Conservation (phyloP, 1,140 invertebrate genomes). For the Drosophila bifasciata region DNA sequence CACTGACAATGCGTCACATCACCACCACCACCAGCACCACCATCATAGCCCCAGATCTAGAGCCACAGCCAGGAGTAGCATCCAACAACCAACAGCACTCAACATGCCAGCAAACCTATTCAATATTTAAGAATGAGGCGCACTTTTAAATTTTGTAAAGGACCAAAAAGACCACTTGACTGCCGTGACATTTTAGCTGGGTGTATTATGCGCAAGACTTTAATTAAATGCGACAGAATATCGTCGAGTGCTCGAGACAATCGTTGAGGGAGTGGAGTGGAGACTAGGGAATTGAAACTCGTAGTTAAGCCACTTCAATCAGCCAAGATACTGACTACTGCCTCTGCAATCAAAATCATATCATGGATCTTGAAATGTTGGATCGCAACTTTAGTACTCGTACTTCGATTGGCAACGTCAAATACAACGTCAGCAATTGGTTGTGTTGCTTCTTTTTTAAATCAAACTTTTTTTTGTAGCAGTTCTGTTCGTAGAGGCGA, state of each 20-base stretch:
- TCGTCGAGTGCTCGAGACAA: slow-evolving; percentile 1
- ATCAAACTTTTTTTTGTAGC: too few species aligned
- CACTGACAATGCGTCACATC: slow-evolving; percentile 18
- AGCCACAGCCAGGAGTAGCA: slow-evolving; percentile 5
- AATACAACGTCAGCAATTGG: too few species aligned
- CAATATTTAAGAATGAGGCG: slow-evolving; percentile 37
- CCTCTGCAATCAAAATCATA: too few species aligned
- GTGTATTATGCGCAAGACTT: slow-evolving; percentile 18
- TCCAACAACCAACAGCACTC: neutral
- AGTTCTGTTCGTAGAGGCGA: too few species aligned
- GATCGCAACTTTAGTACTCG: too few species aligned
- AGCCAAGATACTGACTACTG: too few species aligned
- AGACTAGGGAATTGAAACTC: neutral
- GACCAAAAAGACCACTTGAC: slow-evolving; percentile 29
- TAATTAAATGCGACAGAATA: slow-evolving; percentile 43
- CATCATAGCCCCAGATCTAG: too few species aligned
- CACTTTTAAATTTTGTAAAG: slow-evolving; percentile 34
- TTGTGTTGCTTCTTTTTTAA: too few species aligned
- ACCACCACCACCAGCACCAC: neutral
- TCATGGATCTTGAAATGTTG: too few species aligned
- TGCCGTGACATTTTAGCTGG: slow-evolving; percentile 19
- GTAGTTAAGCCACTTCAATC: slow-evolving; percentile 19
- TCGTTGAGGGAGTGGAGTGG: slow-evolving; percentile 1
- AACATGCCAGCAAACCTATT: slow-evolving; percentile 11
- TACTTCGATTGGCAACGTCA: too few species aligned